phyloP scores from a whole-genome alignment of 2,888 invertebrate genomes.

The Andrena trimmerana region DNA sequence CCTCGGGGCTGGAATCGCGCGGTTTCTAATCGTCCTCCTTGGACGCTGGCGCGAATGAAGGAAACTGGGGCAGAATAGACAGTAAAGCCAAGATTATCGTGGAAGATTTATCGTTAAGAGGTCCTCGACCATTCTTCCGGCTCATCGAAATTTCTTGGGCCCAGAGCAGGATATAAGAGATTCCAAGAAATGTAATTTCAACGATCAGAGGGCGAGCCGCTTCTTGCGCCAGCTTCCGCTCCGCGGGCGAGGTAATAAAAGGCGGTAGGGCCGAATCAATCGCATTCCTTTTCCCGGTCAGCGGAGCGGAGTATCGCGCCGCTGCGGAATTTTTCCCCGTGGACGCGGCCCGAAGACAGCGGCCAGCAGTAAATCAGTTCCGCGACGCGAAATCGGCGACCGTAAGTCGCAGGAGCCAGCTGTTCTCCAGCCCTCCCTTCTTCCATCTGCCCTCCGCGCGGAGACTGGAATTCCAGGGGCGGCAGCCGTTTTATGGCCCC shows the following conservation, averaged over 20 bases:
- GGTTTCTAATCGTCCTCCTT: no score
- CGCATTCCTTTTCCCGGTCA: conserved; percentile 65
- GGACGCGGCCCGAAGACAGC: conserved; percentile 29
- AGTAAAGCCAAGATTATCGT: not conserved
- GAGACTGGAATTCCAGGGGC: conserved; percentile 55
- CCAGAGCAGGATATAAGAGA: conserved; percentile 6
- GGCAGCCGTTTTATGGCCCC: conserved; percentile 43
- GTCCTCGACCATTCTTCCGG: not conserved
- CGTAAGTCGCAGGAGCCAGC: conserved; percentile 51
- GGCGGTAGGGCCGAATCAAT: conserved; percentile 59
- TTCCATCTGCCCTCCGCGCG: conserved; percentile 18
- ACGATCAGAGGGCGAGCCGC: conserved; percentile 3
- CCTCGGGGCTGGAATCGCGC: not conserved
- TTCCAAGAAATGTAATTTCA: conserved; percentile 52
- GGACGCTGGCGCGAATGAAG: no score
- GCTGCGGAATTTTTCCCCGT: conserved; percentile 55
- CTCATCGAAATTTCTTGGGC: conserved; percentile 17
- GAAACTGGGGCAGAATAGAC: not conserved
- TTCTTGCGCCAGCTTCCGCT: conserved; percentile 33
- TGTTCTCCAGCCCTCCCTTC: conserved; percentile 11
- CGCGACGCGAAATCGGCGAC: conserved; percentile 48
- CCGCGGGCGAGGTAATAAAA: conserved; percentile 58
- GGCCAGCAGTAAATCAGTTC: conserved; percentile 61
- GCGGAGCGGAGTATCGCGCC: conserved; percentile 50
- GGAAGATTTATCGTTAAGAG: not conserved